Conservation (phyloP, 2,797 vertebrate species). For the Staurois parvus region DNA sequence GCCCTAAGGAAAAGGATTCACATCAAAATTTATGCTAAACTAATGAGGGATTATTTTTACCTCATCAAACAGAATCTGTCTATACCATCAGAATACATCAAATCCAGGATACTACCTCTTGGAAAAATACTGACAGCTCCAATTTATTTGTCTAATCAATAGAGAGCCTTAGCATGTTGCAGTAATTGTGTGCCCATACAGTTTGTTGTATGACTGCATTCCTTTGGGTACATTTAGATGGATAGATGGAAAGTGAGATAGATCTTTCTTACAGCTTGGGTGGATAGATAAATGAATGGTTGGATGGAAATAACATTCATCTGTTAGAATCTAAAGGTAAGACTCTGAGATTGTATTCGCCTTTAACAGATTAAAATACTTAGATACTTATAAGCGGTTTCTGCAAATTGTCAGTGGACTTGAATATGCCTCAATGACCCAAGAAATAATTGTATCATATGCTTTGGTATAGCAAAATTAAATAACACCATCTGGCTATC, state of each 20-base stretch:
- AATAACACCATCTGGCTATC: slow-evolving; percentile 40
- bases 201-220: too few relatives aligned
- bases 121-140: not conserved
- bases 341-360: not conserved
- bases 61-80: too few relatives aligned
- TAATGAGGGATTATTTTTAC: too few relatives aligned
- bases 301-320: not conserved
- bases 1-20: too few relatives aligned
- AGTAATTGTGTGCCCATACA: too few relatives aligned
- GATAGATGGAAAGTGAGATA: not conserved
- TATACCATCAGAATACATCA: not conserved
- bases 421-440: slow-evolving; percentile 33
- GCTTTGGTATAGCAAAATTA: slow-evolving; percentile 47
- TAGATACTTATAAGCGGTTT: not conserved
- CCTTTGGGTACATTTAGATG: not conserved
- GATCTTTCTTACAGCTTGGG: not conserved
- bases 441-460: slow-evolving; percentile 49
- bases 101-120: not conserved
- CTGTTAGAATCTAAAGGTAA: not conserved
- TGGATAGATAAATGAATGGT: not conserved
- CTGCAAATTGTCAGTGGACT: slow-evolving; percentile 6
- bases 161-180: too few relatives aligned
- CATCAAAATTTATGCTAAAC: too few relatives aligned
- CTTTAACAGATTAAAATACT: not conserved
- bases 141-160: not conserved